These are phyloP conservation scores for Neolamprologus variostigma DNA, from an alignment of 2,113 vertebrate genomes.

Conservation along the genomic window DNA sequence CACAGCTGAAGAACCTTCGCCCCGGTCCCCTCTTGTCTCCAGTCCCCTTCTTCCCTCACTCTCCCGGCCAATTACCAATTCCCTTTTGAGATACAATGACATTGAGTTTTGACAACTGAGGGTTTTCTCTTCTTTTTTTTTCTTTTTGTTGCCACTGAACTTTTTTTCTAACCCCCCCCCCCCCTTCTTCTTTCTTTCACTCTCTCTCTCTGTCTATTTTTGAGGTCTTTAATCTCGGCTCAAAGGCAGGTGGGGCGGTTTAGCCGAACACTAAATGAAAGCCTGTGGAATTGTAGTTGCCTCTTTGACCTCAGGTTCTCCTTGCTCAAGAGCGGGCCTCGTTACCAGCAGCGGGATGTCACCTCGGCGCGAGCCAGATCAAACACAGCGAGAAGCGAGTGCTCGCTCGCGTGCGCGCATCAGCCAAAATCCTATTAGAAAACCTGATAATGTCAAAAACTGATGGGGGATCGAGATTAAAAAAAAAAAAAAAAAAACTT, in stretches of 20 bases:
- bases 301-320: conserved; percentile 57
- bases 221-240: conserved; percentile 58
- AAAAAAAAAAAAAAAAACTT: not conserved
- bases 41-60: not conserved
- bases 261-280: conserved; percentile 51
- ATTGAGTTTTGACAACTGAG: conserved; percentile 56
- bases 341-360: conserved; percentile 53
- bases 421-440: conserved; percentile 43
- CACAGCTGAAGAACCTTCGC: not conserved
- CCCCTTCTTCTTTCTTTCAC: not conserved
- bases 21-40: not conserved
- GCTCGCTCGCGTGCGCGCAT: not conserved
- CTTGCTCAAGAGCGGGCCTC: conserved; percentile 56
- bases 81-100: conserved; percentile 47
- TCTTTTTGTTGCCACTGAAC: conserved; percentile 27
- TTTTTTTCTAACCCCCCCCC: not conserved
- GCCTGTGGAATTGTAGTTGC: conserved; percentile 29
- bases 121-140: not conserved
- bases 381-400: conserved; percentile 47
- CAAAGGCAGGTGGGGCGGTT: conserved; percentile 57
- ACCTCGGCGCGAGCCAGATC: conserved; percentile 53
- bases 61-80: conserved; percentile 54
- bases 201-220: conserved; percentile 7
- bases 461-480: not conserved
- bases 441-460: conserved; percentile 51